A percentile compares a stretch with the other conserved stretches of the same genome.
These are phyloP conservation scores for Oncorhynchus keta DNA, from an alignment of 2,113 vertebrate species.

Conservation along the genomic window DNA sequence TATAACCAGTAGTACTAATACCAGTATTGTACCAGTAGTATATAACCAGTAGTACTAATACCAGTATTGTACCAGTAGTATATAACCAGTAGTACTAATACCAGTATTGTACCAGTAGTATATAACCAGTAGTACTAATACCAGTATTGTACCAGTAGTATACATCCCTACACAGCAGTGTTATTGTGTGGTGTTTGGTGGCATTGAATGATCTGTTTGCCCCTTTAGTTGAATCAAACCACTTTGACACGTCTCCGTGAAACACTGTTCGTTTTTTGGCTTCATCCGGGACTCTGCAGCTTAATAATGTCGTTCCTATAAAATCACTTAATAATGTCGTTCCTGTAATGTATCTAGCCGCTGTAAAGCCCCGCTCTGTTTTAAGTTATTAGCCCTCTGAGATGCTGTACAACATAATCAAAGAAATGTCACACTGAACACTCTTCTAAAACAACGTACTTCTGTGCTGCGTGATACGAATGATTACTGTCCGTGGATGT, in stretches of 20 bases:
- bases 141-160: no score
- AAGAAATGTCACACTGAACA: constrained; percentile 40
- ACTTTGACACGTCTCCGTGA: constrained; percentile 52
- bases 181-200: constrained; percentile 16
- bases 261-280: constrained; percentile 51
- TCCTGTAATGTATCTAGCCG: constrained; percentile 9
- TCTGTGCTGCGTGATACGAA: not conserved
- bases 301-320: not conserved
- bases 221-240: constrained; percentile 33
- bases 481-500: constrained; percentile 12
- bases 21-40: no score
- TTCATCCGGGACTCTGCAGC: constrained; percentile 41
- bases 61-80: no score
- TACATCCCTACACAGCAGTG: not conserved
- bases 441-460: constrained; percentile 11
- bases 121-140: no score
- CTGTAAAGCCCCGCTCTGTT: constrained; percentile 32
- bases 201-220: constrained; percentile 33
- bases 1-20: no score
- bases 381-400: constrained; percentile 60
- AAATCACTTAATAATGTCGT: constrained; percentile 3
- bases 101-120: no score
- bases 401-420: constrained; percentile 41
- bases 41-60: no score
- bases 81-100: no score